These are phyloP conservation scores for Pardosa pseudoannulata DNA, from an alignment of 2,888 invertebrate species.

Conservation along the genomic window DNA sequence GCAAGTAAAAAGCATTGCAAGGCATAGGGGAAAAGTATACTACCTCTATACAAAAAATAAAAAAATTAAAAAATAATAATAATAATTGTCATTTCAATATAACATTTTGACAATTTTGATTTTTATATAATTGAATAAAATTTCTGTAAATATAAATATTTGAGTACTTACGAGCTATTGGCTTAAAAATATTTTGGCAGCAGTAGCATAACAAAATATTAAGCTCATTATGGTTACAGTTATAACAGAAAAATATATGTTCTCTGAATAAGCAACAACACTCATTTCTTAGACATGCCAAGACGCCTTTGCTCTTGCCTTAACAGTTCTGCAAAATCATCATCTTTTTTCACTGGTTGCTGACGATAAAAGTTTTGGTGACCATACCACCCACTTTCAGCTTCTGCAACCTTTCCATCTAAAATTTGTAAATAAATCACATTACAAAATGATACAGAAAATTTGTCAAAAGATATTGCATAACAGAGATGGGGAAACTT, in stretches of 20 bases:
- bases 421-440: too few relatives aligned
- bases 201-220: conserved; percentile 5
- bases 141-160: neutral
- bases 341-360: neutral
- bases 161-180: neutral
- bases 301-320: conserved; percentile 3
- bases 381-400: conserved; percentile 14
- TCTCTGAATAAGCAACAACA: neutral
- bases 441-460: too few relatives aligned
- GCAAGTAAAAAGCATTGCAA: too few relatives aligned
- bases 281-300: neutral
- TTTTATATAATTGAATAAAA: neutral
- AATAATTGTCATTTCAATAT: neutral
- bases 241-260: neutral
- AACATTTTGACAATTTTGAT: neutral
- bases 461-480: too few relatives aligned
- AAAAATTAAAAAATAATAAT: too few relatives aligned
- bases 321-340: conserved; percentile 19
- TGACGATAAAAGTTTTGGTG: neutral
- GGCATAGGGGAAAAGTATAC: too few relatives aligned
- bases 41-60: too few relatives aligned
- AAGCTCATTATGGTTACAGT: neutral
- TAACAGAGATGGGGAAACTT: too few relatives aligned
- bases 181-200: conserved; percentile 14
- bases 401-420: conserved; percentile 25